Evolutionary conservation across 2,113 vertebrate genomes (phyloP).

Genomic region (Odontophorus gujanensis): DNA sequence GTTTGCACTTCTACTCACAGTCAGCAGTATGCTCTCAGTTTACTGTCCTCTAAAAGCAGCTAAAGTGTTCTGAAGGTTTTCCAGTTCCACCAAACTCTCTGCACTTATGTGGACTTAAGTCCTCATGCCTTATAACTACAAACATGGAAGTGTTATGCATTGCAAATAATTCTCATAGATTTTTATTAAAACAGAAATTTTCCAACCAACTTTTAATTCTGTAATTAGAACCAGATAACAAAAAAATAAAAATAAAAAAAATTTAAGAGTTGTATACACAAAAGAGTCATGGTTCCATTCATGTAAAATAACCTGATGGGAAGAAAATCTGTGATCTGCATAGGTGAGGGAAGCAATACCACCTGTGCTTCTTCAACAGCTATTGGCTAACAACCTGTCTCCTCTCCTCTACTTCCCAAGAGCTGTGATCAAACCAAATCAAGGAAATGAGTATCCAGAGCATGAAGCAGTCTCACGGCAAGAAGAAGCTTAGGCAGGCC

Average conservation of each 20-base stretch:
- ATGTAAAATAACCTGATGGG: not conserved
- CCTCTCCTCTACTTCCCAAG: not conserved
- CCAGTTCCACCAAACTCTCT: not conserved
- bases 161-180: not conserved
- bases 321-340: slow-evolving; percentile 11
- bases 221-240: not conserved
- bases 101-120: not conserved
- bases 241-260: not conserved
- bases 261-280: not conserved
- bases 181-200: not conserved
- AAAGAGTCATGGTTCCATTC: not conserved
- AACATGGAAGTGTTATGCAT: not conserved
- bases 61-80: not conserved
- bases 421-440: not conserved
- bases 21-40: not conserved
- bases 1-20: not conserved
- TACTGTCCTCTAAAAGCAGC: not conserved
- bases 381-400: not conserved
- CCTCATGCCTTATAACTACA: not conserved
- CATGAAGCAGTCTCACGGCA: not conserved
- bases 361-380: slow-evolving; percentile 33
- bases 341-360: slow-evolving; percentile 23
- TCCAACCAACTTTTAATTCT: not conserved
- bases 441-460: not conserved
- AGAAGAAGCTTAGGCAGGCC: not conserved